Base-by-base conservation (phyloP, 1,140 invertebrate species). In the Brachionus plicatilis region DNA sequence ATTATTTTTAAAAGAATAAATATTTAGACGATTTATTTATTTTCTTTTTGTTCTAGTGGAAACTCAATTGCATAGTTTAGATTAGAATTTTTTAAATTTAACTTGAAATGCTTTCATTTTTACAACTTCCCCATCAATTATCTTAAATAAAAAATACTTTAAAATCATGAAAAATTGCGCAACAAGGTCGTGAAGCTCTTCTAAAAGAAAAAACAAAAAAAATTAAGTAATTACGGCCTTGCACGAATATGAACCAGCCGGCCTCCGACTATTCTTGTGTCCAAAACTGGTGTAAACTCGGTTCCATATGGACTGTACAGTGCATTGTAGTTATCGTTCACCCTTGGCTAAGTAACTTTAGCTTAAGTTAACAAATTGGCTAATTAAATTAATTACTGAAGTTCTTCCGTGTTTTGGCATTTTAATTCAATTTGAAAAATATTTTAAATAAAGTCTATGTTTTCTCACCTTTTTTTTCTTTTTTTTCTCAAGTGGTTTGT, bases 271-370 rank as follows among this genome's bases (percentile, higher is more conserved):
- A 83, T 83, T 70, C 37, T 83, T n/a, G 60, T 83, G 9, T 47
- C 17, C 20, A 68, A 37, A 47, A 56, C 29, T 20, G 82, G 82
- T 9, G 82, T 83, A 45, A 66, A 33, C 20, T 83, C 82, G 20
- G 82, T 83, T 33, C 82, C 82, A 56, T 45, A 83, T 33, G 82
- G 82, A 82, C 50, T 82, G 20, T 82, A 82, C 33, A 82, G 24
- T 7, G 24, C 29, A 33, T 82, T 45, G 43, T 14, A 43, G 33
- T 82, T 65, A 20, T 82, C 79, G 3, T 17, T 29, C 2, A 68
- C 20, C 12, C 20, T 47, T 33, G 79, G 79, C 79, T 82, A 70
- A 70, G 37, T 33, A n/a, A 41, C 24, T 37, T 53, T 29, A 37
- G 56, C 7, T 27, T 80, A 3, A 27, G 20, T 27, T 37, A 37